Conservation (phyloP, 2,797 vertebrate genomes). For the Coracias cyanogaster region DNA sequence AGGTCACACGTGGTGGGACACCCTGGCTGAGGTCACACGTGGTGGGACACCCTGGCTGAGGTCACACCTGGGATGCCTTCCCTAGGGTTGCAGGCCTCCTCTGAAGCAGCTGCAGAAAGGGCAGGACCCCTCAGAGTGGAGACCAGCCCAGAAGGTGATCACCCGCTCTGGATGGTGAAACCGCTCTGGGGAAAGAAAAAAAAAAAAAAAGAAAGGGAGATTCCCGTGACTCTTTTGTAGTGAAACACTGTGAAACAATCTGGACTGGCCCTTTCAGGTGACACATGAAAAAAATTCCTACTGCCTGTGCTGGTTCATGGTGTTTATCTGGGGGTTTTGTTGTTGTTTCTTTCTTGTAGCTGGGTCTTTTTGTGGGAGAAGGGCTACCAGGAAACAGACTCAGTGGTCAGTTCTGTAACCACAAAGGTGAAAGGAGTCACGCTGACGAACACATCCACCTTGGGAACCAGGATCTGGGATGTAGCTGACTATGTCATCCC, state of each 20-base stretch:
- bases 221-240: neutral
- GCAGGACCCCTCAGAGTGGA: neutral
- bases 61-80: too few relatives aligned
- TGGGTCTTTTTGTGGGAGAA: slow-evolving; percentile 91
- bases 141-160: rapidly evolving
- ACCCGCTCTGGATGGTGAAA: too few relatives aligned
- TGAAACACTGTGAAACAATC: neutral
- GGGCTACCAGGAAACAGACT: slow-evolving; percentile 89
- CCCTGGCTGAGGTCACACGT: too few relatives aligned
- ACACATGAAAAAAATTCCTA: neutral
- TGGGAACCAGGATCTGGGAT: slow-evolving; percentile 86
- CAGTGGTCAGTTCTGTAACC: slow-evolving; percentile 86
- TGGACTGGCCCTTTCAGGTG: neutral
- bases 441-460: slow-evolving; percentile 79
- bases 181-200: too few relatives aligned
- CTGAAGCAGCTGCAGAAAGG: neutral
- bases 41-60: too few relatives aligned
- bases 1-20: too few relatives aligned
- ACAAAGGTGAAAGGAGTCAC: slow-evolving; percentile 90
- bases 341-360: slow-evolving; percentile 64
- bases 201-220: neutral
- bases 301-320: neutral
- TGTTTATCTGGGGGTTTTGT: neutral
- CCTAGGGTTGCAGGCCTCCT: neutral
- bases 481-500: slow-evolving; percentile 89